These are phyloP conservation scores for Rattus rattus DNA, from an alignment of 2,113 vertebrate species.

Conservation along the genomic window DNA sequence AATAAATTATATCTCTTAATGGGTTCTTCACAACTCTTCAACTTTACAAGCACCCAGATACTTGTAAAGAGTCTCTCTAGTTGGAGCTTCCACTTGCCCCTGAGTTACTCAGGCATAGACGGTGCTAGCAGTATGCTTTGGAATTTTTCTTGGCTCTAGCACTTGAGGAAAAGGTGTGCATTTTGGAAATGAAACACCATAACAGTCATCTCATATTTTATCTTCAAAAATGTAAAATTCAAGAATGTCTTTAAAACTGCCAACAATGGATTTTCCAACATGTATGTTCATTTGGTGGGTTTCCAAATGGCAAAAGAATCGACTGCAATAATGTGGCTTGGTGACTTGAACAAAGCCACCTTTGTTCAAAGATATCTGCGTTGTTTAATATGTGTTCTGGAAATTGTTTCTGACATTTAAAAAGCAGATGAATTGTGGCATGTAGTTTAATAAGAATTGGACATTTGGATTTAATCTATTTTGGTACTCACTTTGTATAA, in stretches of 20 bases:
- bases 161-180: constrained; percentile 27
- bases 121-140: neutral
- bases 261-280: neutral
- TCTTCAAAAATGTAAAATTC: constrained; percentile 56
- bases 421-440: constrained; percentile 34
- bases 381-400: constrained; percentile 44
- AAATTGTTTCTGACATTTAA: constrained; percentile 56
- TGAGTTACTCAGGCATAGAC: neutral
- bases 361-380: neutral
- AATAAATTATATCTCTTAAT: constrained; percentile 30
- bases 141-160: constrained; percentile 48
- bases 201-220: constrained; percentile 53
- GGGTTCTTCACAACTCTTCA: constrained; percentile 28
- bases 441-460: constrained; percentile 44
- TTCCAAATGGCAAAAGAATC: constrained; percentile 11
- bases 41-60: constrained; percentile 29
- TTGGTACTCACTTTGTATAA: neutral
- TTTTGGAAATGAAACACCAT: neutral
- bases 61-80: neutral
- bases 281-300: neutral
- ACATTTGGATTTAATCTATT: constrained; percentile 25
- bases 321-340: neutral
- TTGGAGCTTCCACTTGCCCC: neutral
- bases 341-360: neutral
- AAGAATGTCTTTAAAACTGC: constrained; percentile 9